phyloP scores from a whole-genome alignment of 53 echinoderm and acorn worm genomes.

The Paelopatides confundens region DNA sequence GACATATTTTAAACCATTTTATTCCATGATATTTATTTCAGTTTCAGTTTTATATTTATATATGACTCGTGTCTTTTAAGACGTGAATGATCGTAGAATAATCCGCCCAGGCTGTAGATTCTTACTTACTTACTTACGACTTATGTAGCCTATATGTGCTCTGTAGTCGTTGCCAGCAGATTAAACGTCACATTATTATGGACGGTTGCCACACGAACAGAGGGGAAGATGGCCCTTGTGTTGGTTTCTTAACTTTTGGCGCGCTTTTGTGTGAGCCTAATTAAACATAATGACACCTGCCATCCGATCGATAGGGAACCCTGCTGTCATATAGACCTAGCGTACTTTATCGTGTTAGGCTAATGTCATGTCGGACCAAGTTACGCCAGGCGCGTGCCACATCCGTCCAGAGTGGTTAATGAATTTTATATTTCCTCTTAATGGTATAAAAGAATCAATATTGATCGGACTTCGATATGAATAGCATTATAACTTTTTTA shows the following conservation, averaged over 20 bases:
- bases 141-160: no score
- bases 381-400: conserved; percentile 25
- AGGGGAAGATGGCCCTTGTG: conserved; percentile 1
- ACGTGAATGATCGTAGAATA: no score
- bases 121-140: no score
- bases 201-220: not conserved
- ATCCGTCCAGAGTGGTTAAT: conserved; percentile 9
- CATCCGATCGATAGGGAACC: conserved; percentile 1
- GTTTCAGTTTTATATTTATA: no score
- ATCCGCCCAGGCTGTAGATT: no score
- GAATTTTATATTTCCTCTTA: conserved; percentile 12
- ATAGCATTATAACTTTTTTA: not conserved
- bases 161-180: no score
- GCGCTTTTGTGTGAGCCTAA: conserved; percentile 47
- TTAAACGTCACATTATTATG: no score
- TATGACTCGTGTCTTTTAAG: no score
- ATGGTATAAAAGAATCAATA: not conserved
- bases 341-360: not conserved
- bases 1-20: no score
- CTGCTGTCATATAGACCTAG: not conserved
- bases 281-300: conserved; percentile 55
- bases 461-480: conserved; percentile 16
- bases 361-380: not conserved
- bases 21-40: no score
- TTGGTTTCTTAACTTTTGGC: conserved; percentile 49